A percentile compares a stretch with the other conserved stretches of the same genome.
Evolutionary conservation across 2,888 invertebrate genomes (phyloP).

Genomic region (Acleris sparsana): DNA sequence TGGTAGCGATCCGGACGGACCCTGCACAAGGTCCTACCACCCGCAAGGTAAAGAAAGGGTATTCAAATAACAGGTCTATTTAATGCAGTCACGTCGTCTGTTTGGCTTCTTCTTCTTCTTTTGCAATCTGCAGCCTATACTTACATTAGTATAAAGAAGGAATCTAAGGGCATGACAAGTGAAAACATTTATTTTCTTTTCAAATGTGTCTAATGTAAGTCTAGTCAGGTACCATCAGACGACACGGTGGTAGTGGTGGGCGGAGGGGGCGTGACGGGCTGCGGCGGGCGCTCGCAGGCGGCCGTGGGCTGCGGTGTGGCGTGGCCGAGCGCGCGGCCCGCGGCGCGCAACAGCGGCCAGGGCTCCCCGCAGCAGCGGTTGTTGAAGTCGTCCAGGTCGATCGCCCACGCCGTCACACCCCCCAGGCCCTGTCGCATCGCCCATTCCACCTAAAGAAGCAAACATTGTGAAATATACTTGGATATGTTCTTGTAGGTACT

Average conservation of each 20-base stretch:
- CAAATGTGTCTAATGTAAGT: neutral
- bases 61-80: too few species aligned
- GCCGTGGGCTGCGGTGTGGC: constrained; percentile 77
- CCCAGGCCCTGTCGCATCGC: constrained; percentile 88
- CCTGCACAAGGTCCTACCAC: too few species aligned
- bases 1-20: too few species aligned
- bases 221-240: constrained; percentile 60
- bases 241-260: constrained; percentile 87
- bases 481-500: too few species aligned
- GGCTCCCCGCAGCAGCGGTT: constrained; percentile 92
- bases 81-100: too few species aligned
- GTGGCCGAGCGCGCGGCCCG: constrained; percentile 90
- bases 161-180: too few species aligned
- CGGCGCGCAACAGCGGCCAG: constrained; percentile 89
- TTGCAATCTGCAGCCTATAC: too few species aligned
- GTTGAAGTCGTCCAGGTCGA: constrained; percentile 93
- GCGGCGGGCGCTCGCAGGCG: constrained; percentile 87
- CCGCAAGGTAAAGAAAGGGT: too few species aligned
- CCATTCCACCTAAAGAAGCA: constrained; percentile 85
- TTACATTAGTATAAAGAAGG: too few species aligned
- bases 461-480: neutral
- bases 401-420: constrained; percentile 94
- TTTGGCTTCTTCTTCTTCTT: too few species aligned
- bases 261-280: constrained; percentile 89
- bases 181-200: too few species aligned